Base-by-base conservation (phyloP, 2,113 vertebrate species). In the Hystrix brachyura region DNA sequence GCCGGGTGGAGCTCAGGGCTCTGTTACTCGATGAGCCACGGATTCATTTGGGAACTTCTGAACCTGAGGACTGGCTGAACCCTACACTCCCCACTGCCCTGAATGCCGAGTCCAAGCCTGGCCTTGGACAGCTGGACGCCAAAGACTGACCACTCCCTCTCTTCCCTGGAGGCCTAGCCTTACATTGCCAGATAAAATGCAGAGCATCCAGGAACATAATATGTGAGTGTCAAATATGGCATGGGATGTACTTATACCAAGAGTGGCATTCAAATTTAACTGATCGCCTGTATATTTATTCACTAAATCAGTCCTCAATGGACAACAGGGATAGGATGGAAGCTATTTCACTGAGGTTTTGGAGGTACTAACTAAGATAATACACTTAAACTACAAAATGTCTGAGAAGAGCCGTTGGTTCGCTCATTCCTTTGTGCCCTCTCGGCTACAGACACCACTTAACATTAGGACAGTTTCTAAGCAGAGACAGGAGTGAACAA, bases 221-320 rank as follows among this genome's bases (percentile, higher is more conserved):
- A 71, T 29, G 25, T 25, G 34, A 53, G 59, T 86, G 57, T 38
- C 62, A 87, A 57, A 74, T 55, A 84, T 17, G 27, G n/a, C 62
- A 74, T 19, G 62, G 27, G 21, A 78, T 34, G 79, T 55, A 67
- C 23, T 57, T 85, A 43, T 9, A 51, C 32, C 91, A 60, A 92
- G 80, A 72, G 69, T 64, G 87, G 93, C 87, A 88, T 84, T 79
- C 43, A 51, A 80, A 82, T 62, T 55, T 74, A 88, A 80, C 13
- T 10, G 21, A n/a, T 48, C 7, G 11, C 3, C 5, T 57, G 1
- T 64, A 62, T n/a, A 80, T 65, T 65, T 59, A 84, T 81, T 80
- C 74, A 46, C 59, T 72, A 29, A 83, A 65, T 62, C 69, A 90
- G 32, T 67, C 69, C 64, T 29, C 38, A 8, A 51, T 83, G 69